Base-by-base conservation (phyloP, 1,140 invertebrate species). In the Ylistrum balloti region DNA sequence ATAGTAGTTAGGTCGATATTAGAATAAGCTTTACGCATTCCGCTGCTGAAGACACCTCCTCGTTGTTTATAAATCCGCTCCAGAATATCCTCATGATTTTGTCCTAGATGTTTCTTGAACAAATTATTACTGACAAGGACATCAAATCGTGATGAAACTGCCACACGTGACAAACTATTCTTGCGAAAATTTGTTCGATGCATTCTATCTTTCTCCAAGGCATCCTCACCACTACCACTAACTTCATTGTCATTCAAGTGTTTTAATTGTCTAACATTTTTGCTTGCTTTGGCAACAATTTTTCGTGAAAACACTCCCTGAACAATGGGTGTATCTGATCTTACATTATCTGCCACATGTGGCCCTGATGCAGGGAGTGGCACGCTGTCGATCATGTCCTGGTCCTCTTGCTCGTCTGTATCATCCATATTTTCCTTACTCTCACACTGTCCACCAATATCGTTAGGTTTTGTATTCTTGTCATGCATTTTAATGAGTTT, bases 1-100 rank as follows among this genome's bases (percentile, higher is more conserved):
- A 92, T 88, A 34, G 89, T 86, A 0, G 91, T 89, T 17, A 92
- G 35, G 85, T 92, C 91, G 85, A 92, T 41, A 85, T 92, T 92
- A 7, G 91, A 92, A n/a, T 90, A 89, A 0, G 91, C 89, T 45
- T 92, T 92, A 33, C 90, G 90, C 33, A 92, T 33, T 33, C 89
- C 89, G 22, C 85, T 48, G 22, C 88, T 88, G 48, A 86, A 28
- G 28, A 48, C 86, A n/a, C 87, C 10, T 34, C 91, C 91, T 28
- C 90, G 91, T 28, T 74, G 56, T 48, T 90, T 38, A n/a, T 88
- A 90, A 32, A 92, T 87, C 32, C 87, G 90, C 15, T 92, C 91
- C 1, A 92, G 35, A n/a, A 92, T 85, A 87, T 90, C 74, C 20
- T 89, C 89, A 85, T 92, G 87, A 48, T 88, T 90, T 33, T n/a